phyloP scores from a whole-genome alignment of 2,888 invertebrate genomes.

The Ornithoptera alexandrae region DNA sequence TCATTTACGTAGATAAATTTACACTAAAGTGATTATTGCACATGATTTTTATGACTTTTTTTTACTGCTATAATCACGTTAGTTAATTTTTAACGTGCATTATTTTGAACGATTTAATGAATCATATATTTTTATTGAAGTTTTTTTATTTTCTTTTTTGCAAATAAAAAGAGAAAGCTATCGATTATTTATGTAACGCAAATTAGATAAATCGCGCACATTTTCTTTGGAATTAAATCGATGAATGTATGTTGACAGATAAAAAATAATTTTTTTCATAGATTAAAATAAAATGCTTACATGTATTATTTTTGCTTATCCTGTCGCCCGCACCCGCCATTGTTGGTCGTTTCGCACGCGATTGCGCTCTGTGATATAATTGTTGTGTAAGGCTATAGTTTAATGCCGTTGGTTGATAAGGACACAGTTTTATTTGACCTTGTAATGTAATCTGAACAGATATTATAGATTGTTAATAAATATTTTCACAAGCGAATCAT shows the following conservation, averaged over 20 bases:
- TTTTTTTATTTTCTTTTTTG: too few relatives aligned
- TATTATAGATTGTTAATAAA: constrained; percentile 24
- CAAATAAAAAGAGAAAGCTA: too few relatives aligned
- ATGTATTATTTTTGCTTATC: not conserved
- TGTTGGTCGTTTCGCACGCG: constrained; percentile 22
- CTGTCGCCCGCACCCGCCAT: constrained; percentile 10
- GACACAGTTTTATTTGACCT: constrained; percentile 23
- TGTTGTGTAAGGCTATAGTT: constrained; percentile 12
- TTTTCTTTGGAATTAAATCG: too few relatives aligned
- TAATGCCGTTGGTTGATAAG: constrained; percentile 18
- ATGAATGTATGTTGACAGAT: too few relatives aligned
- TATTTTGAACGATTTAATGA: too few relatives aligned
- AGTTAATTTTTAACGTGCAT: too few relatives aligned
- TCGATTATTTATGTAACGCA: too few relatives aligned
- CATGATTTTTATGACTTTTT: constrained; percentile 3
- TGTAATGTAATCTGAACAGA: constrained; percentile 12
- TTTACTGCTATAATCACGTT: too few relatives aligned
- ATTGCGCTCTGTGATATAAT: constrained; percentile 27
- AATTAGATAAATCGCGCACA: too few relatives aligned
- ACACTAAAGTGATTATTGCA: constrained; percentile 4
- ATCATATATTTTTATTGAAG: too few relatives aligned
- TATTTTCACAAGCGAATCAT: constrained; percentile 8
- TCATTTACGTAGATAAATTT: not conserved
- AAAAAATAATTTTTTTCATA: too few relatives aligned
- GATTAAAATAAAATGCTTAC: too few relatives aligned